These are phyloP conservation scores for Erethizon dorsatum DNA, from an alignment of 2,797 vertebrate species.

Conservation along the genomic window DNA sequence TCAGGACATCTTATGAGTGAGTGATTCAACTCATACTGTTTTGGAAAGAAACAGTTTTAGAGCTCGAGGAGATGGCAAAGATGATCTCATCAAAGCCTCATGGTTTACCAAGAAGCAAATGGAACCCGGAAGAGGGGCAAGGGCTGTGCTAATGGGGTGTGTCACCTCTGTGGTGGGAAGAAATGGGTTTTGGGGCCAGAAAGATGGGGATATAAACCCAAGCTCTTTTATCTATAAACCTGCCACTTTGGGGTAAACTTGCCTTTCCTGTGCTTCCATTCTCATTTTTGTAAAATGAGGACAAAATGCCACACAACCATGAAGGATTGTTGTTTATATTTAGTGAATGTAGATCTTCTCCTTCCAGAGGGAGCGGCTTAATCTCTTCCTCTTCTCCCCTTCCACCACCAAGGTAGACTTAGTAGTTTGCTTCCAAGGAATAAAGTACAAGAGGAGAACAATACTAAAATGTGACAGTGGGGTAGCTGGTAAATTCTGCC, in stretches of 20 bases:
- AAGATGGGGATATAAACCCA: accelerated
- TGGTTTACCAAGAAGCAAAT: background rate
- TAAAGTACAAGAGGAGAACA: background rate
- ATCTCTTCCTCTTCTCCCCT: background rate
- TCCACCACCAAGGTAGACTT: accelerated
- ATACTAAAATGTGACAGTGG: background rate
- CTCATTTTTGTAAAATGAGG: background rate
- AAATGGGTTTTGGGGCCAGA: background rate
- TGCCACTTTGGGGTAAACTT: background rate
- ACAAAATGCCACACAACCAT: no score
- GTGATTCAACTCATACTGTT: background rate
- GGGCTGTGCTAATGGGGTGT: accelerated
- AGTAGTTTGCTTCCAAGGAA: background rate
- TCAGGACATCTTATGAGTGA: background rate
- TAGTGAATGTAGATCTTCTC: background rate
- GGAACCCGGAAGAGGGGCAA: background rate
- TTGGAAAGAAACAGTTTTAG: background rate
- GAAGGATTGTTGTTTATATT: background rate
- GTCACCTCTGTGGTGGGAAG: background rate
- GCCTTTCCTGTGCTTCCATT: background rate
- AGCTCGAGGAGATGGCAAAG: background rate
- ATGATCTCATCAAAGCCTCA: background rate
- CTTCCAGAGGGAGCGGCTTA: accelerated
- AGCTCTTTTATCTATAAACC: background rate
- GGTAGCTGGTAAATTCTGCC: background rate